phyloP scores from a whole-genome alignment of 2,797 vertebrate species.

The Enteromius trimaculatus region DNA sequence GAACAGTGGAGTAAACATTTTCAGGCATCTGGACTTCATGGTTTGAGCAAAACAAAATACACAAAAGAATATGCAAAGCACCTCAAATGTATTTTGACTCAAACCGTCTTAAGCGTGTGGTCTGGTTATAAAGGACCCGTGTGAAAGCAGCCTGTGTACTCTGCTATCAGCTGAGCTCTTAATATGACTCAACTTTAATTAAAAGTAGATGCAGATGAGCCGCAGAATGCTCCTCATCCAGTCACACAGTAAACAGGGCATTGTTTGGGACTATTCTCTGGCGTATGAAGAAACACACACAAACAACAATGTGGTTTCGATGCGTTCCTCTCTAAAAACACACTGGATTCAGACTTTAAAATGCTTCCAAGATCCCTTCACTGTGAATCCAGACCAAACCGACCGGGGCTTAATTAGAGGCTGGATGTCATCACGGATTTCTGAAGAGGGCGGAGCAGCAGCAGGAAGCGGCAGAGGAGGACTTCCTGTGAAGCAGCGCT shows the following conservation, averaged over 20 bases:
- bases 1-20: not conserved
- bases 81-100: not conserved
- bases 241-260: constrained; percentile 45
- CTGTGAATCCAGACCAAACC: constrained; percentile 54
- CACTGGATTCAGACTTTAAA: not conserved
- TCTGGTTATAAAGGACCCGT: not conserved
- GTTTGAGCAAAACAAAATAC: not conserved
- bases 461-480: not conserved
- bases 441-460: constrained; percentile 46
- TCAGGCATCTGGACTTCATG: not conserved
- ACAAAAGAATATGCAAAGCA: not conserved
- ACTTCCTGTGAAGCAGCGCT: constrained; percentile 44
- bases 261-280: constrained; percentile 51
- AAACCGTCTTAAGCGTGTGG: not conserved
- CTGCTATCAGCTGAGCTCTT: not conserved
- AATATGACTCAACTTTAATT: constrained; percentile 43
- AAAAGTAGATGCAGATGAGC: constrained; percentile 46
- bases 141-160: not conserved
- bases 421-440: constrained; percentile 51
- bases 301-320: not conserved
- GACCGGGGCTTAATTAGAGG: constrained; percentile 58
- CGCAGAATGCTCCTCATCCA: constrained; percentile 1
- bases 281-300: constrained; percentile 14
- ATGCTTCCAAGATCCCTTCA: constrained; percentile 51
- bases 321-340: not conserved